phyloP scores from a whole-genome alignment of 2,888 invertebrate genomes.

The Meteorus colon region DNA sequence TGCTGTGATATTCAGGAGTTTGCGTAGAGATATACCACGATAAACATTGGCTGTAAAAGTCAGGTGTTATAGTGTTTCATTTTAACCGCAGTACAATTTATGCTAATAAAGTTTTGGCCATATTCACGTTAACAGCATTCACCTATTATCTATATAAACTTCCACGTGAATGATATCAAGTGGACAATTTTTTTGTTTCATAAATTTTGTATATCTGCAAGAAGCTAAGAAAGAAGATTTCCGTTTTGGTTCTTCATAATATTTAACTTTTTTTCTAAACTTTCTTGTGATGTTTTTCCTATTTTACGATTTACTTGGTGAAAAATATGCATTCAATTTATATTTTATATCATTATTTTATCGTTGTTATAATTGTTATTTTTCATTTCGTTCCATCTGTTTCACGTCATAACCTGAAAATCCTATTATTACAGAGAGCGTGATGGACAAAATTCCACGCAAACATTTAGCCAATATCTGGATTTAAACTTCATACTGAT shows the following conservation, averaged over 20 bases:
- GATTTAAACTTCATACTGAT: slow-evolving; percentile 10
- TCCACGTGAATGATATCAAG: too few species aligned
- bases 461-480: slow-evolving; percentile 23
- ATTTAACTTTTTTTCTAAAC: too few species aligned
- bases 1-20: slow-evolving; percentile 48
- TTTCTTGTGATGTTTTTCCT: too few species aligned
- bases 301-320: too few species aligned
- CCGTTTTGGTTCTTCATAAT: too few species aligned
- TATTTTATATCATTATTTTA: background rate
- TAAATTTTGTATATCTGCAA: too few species aligned
- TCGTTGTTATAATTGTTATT: slow-evolving; percentile 17
- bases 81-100: slow-evolving; percentile 60
- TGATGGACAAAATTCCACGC: background rate
- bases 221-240: too few species aligned
- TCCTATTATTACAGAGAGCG: slow-evolving; percentile 14
- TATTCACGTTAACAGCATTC: slow-evolving; percentile 37
- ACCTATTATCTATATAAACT: background rate
- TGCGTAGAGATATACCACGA: slow-evolving; percentile 61
- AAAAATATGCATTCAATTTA: too few species aligned
- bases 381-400: slow-evolving; percentile 11
- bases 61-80: slow-evolving; percentile 61
- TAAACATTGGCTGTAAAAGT: slow-evolving; percentile 68
- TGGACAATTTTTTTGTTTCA: too few species aligned
- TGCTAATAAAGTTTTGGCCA: slow-evolving; percentile 63
- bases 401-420: background rate